phyloP scores from a whole-genome alignment of 2,888 invertebrate species.

The Callyntrura guangdongensis region DNA sequence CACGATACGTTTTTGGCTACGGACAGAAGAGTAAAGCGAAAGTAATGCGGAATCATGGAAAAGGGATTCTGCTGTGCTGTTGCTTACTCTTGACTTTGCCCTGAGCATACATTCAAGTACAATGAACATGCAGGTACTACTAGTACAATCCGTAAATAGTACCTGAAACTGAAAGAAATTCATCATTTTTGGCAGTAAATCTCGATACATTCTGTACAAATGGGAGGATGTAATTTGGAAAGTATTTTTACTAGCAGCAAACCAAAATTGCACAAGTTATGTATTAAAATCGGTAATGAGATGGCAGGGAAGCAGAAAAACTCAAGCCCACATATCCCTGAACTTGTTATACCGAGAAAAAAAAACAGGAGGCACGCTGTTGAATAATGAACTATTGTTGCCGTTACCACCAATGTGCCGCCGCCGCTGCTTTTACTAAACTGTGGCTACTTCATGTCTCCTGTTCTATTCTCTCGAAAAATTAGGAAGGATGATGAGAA shows the following conservation, averaged over 20 bases:
- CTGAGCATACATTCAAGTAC: not conserved
- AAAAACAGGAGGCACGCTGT: conserved; percentile 40
- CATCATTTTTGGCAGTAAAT: conserved; percentile 14
- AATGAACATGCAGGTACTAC: not conserved
- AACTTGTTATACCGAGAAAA: conserved; percentile 17
- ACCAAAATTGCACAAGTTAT: not conserved
- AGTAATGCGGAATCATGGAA: conserved; percentile 66
- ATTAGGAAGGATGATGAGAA: not conserved
- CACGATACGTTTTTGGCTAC: conserved; percentile 1
- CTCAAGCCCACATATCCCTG: conserved; percentile 7
- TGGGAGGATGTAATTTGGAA: conserved; percentile 20
- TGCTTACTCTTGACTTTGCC: conserved; percentile 11
- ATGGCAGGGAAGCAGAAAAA: conserved; percentile 22
- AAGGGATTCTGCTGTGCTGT: not conserved
- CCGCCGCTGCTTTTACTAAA: not conserved
- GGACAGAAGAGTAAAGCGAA: conserved; percentile 17
- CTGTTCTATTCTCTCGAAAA: conserved; percentile 35
- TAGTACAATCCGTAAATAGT: not conserved
- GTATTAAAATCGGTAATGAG: conserved; percentile 45
- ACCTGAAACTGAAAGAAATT: conserved; percentile 8
- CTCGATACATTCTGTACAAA: not conserved
- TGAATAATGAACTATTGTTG: conserved; percentile 37
- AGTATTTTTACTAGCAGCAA: not conserved
- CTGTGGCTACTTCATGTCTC: not conserved
- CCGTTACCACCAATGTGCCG: not conserved